Conservation (phyloP, 2,797 vertebrate species). For the Manis javanica region DNA sequence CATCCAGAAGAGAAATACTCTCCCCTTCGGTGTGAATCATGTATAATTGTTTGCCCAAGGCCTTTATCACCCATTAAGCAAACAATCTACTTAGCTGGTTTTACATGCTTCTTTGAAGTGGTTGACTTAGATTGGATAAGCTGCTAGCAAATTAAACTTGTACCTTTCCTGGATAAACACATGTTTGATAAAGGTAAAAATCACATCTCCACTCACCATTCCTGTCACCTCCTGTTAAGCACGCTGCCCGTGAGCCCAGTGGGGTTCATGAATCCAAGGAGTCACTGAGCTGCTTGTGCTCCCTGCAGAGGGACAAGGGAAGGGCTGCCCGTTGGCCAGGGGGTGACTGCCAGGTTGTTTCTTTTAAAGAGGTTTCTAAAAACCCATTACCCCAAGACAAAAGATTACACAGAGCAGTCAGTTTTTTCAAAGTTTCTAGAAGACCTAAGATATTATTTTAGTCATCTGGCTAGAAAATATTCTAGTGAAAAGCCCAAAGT, state of each 20-base stretch:
- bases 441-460: conserved; percentile 42
- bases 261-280: background rate
- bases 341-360: background rate
- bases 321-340: background rate
- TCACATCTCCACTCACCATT: background rate
- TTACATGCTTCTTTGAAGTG: conserved; percentile 56
- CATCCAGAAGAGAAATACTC: conserved; percentile 23
- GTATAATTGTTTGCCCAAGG: conserved; percentile 19
- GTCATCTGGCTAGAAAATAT: conserved; percentile 58
- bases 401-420: background rate
- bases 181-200: background rate
- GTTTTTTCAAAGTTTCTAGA: conserved; percentile 46
- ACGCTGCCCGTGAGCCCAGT: background rate
- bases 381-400: background rate
- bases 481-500: conserved; percentile 52
- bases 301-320: background rate
- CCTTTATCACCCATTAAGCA: conserved; percentile 44
- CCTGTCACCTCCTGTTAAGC: background rate
- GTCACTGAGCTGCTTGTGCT: background rate
- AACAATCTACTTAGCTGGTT: conserved; percentile 8
- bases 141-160: background rate
- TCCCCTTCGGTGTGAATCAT: background rate
- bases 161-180: conserved; percentile 7
- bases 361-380: conserved; percentile 9
- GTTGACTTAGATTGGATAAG: conserved; percentile 22